These are phyloP conservation scores for Lacerta agilis DNA, from an alignment of 2,797 vertebrate genomes.

Conservation along the genomic window DNA sequence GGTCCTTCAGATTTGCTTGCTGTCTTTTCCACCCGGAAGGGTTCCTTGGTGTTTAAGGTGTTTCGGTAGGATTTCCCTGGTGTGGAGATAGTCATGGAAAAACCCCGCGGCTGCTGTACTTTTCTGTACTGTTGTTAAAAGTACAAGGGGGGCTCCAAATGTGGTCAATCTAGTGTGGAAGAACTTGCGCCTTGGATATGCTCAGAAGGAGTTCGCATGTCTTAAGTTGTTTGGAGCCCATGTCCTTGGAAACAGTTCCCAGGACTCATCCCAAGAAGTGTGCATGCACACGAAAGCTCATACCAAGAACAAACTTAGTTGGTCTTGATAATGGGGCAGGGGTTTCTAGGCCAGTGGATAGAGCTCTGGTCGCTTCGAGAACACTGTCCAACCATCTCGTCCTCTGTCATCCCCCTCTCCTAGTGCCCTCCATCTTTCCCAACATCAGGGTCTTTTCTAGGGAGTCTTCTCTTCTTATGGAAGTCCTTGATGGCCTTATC, in stretches of 20 bases:
- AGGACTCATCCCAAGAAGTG: not conserved
- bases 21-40: not conserved
- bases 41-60: not conserved
- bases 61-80: not conserved
- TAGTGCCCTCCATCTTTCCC: too few relatives aligned
- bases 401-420: too few relatives aligned
- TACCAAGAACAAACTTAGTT: too few relatives aligned
- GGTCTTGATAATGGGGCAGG: not conserved
- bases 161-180: not conserved
- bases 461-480: too few relatives aligned
- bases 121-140: not conserved
- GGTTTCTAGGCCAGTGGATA: not conserved
- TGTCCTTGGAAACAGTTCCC: not conserved
- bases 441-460: too few relatives aligned
- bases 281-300: too few relatives aligned
- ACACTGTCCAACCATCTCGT: too few relatives aligned
- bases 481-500: too few relatives aligned
- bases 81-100: not conserved
- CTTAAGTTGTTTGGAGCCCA: too few relatives aligned
- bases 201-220: not conserved
- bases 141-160: not conserved
- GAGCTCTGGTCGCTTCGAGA: too few relatives aligned
- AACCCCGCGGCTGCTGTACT: not conserved
- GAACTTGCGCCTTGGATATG: too few relatives aligned
- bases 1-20: too few relatives aligned